phyloP scores from a whole-genome alignment of 2,888 invertebrate species.

The Lasioglossum zephyrum region DNA sequence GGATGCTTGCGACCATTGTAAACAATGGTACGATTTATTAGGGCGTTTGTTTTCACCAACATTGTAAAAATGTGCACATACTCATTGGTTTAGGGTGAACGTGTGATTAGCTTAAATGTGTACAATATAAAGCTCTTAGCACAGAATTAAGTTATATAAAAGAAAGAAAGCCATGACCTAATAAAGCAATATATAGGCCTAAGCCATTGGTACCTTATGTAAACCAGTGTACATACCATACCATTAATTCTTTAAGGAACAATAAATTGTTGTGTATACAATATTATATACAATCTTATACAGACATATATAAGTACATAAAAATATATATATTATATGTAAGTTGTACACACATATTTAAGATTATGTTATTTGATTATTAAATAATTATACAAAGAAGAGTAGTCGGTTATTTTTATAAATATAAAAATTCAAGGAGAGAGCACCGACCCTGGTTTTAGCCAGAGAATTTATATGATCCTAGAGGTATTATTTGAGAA shows the following conservation, averaged over 20 bases:
- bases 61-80: slow-evolving; percentile 62
- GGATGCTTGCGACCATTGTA: slow-evolving; percentile 39
- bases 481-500: slow-evolving; percentile 30
- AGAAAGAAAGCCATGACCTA: slow-evolving; percentile 75
- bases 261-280: slow-evolving; percentile 70
- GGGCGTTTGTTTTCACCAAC: slow-evolving; percentile 63
- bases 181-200: slow-evolving; percentile 79
- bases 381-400: slow-evolving; percentile 70
- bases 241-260: slow-evolving; percentile 76
- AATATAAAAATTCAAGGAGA: slow-evolving; percentile 22
- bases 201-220: slow-evolving; percentile 80
- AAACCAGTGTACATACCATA: slow-evolving; percentile 81
- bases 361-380: slow-evolving; percentile 77
- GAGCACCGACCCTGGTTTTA: slow-evolving; percentile 38
- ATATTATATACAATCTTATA: slow-evolving; percentile 64
- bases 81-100: slow-evolving; percentile 45
- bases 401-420: slow-evolving; percentile 68
- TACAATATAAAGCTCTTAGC: slow-evolving; percentile 56
- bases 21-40: slow-evolving; percentile 53
- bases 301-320: slow-evolving; percentile 66
- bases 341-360: slow-evolving; percentile 74
- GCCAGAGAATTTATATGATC: neutral
- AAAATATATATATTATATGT: slow-evolving; percentile 67
- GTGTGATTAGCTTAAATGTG: slow-evolving; percentile 66
- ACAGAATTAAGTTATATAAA: slow-evolving; percentile 47